Conservation (phyloP, 2,888 invertebrate species). For the Torymus aiolomorphi region DNA sequence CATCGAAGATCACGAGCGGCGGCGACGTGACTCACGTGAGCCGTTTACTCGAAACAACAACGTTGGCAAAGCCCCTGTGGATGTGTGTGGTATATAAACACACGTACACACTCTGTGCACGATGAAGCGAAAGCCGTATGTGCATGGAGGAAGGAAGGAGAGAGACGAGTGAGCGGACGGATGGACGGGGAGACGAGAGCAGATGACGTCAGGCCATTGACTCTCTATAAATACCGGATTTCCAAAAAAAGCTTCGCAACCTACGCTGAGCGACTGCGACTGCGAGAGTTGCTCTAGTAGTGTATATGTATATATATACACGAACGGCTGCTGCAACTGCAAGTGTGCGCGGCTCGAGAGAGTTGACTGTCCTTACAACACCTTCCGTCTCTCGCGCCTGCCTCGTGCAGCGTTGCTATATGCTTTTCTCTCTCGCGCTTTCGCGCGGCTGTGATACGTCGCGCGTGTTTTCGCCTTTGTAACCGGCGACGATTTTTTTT, state of each 20-base stretch:
- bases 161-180: slow-evolving; percentile 50
- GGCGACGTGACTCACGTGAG: slow-evolving; percentile 56
- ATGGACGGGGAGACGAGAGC: slow-evolving; percentile 43
- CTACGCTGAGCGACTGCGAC: slow-evolving; percentile 56
- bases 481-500: no score
- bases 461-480: no score
- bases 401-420: no score
- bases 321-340: no score
- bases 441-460: not conserved
- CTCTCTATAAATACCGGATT: slow-evolving; percentile 71
- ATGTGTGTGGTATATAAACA: not conserved
- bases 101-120: not conserved
- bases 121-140: not conserved
- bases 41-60: slow-evolving; percentile 22
- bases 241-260: slow-evolving; percentile 64
- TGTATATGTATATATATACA: not conserved
- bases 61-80: not conserved
- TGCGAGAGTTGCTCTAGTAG: slow-evolving; percentile 15
- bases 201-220: slow-evolving; percentile 69
- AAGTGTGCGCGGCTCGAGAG: no score
- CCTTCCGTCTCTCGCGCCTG: slow-evolving; percentile 20
- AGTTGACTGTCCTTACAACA: slow-evolving; percentile 51
- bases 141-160: not conserved
- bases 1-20: slow-evolving; percentile 55
- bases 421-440: not conserved